These are phyloP conservation scores for Drosophila truncata DNA, from an alignment of 1,140 invertebrate species.

Conservation along the genomic window DNA sequence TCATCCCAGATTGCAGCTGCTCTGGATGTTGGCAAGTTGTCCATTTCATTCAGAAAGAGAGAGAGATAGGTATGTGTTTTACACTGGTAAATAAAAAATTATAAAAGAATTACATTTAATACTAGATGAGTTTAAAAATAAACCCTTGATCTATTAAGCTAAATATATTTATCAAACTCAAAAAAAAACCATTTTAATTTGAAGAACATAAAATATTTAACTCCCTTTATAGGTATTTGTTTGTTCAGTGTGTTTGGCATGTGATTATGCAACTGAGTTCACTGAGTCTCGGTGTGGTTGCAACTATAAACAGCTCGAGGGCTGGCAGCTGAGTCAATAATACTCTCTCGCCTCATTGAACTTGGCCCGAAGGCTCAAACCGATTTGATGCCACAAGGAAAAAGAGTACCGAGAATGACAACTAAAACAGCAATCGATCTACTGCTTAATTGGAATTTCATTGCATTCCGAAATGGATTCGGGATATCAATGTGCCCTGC, in stretches of 20 bases:
- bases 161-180: background rate
- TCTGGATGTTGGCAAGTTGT: slow-evolving; percentile 26
- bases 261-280: slow-evolving; percentile 29
- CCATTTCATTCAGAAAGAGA: slow-evolving; percentile 13
- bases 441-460: slow-evolving; percentile 27
- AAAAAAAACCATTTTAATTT: background rate
- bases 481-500: slow-evolving; percentile 26
- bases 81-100: background rate
- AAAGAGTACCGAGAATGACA: slow-evolving; percentile 9
- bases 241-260: slow-evolving; percentile 3
- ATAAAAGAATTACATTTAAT: background rate
- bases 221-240: background rate
- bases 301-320: slow-evolving; percentile 16
- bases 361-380: slow-evolving; percentile 1
- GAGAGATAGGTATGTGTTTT: background rate
- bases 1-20: slow-evolving; percentile 29
- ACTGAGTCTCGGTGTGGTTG: slow-evolving; percentile 1
- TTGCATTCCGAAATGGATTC: background rate
- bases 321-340: slow-evolving; percentile 39
- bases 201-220: background rate
- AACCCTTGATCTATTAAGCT: background rate
- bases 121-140: background rate
- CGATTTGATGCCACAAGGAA: background rate
- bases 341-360: slow-evolving; percentile 12
- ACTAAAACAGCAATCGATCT: slow-evolving; percentile 35